These are phyloP conservation scores for Himalopsyche tibetana DNA, from an alignment of 2,888 invertebrate genomes.

Conservation along the genomic window DNA sequence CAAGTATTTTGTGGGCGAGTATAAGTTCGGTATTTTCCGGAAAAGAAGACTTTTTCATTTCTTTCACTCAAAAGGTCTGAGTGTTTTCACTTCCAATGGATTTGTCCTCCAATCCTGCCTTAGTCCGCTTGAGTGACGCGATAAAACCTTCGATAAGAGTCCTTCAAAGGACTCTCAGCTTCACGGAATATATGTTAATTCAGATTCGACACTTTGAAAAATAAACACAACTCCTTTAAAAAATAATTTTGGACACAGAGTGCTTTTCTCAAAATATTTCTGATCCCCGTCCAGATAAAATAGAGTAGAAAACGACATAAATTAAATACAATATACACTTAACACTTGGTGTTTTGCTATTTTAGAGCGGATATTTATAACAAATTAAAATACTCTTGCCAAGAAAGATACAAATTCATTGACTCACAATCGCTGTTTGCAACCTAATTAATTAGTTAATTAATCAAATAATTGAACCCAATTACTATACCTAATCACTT, in stretches of 20 bases:
- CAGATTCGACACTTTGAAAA: slow-evolving; percentile 21
- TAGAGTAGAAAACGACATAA: too few relatives aligned
- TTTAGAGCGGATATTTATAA: too few relatives aligned
- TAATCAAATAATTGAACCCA: too few relatives aligned
- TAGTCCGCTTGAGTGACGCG: slow-evolving; percentile 16
- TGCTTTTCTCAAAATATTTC: too few relatives aligned
- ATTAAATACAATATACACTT: too few relatives aligned
- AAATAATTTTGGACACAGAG: neutral
- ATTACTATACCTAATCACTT: too few relatives aligned
- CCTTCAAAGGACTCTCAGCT: slow-evolving; percentile 12
- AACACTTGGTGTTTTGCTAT: too few relatives aligned
- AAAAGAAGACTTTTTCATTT: slow-evolving; percentile 8
- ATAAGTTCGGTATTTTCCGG: neutral
- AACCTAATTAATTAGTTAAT: too few relatives aligned
- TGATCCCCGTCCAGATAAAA: too few relatives aligned
- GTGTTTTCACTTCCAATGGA: slow-evolving; percentile 26
- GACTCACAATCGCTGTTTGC: too few relatives aligned
- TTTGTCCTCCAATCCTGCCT: slow-evolving; percentile 25
- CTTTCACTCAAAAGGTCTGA: slow-evolving; percentile 30
- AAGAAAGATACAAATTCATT: too few relatives aligned
- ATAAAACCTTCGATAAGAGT: slow-evolving; percentile 26
- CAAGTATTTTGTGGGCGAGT: neutral
- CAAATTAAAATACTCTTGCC: too few relatives aligned
- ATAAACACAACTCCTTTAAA: neutral
- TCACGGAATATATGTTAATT: slow-evolving; percentile 11